Evolutionary conservation across 2,888 invertebrate species (phyloP), one percentile per base, ranked within the genome.

Genomic region (Exocentrus adspersus): DNA sequence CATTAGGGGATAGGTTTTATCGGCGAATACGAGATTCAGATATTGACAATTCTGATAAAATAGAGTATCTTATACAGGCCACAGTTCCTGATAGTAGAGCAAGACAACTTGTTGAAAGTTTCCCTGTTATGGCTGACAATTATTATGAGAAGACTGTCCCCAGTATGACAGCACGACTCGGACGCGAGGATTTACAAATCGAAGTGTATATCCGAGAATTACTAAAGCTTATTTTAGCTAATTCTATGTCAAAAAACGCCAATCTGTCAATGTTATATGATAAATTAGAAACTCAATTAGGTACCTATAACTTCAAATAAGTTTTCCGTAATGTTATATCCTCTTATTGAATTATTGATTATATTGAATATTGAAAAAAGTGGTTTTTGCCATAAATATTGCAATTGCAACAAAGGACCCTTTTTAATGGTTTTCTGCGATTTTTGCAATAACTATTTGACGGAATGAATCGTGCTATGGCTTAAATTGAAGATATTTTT

Each of bases 121-220:
- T 53, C 51, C 64, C 68, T 20, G 19, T 56, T 6, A 51, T 45
- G 17, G 42, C 24, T 19, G 62, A 56, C 14, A 71, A 71, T 45
- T n/a, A n/a, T n/a, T 73, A 68, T 53, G 10, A n/a, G 1, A 64
- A 67, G 21, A 64, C 60, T n/a, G 50, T 67, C 12, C 62, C 63
- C 12, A 42, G 65, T 42, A 60, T 70, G 32, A 67, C 72, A 65
- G 68, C 62, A 56, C 52, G 74, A 32, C 75, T 77, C 62, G 74
- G 75, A 7, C 60, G 68, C 19, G 70, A 74, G 17, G 73, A 75
- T 24, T 14, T 75, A 10, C 62, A 72, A 19, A 67, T 75, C 19
- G 76, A 77, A 50, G 70, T 74, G 7, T 75, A 76, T 53, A 68
- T 74, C 1, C 50, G 76, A 12, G 75, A 77, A 53, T 45, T 76